Conservation (phyloP, 2,888 invertebrate genomes). For the Rutpela maculata region DNA sequence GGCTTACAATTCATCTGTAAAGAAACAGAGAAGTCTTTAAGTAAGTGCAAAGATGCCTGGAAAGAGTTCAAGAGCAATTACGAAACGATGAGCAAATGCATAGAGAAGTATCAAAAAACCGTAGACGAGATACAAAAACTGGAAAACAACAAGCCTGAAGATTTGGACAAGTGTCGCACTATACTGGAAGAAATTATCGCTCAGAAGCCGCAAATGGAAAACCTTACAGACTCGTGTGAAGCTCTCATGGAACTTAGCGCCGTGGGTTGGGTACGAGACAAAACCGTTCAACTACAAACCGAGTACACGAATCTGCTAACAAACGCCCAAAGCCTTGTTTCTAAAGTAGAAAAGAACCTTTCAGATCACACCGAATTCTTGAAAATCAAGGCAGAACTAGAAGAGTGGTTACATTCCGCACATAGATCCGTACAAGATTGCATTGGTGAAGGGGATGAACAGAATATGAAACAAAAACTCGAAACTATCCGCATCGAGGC, state of each 20-base stretch:
- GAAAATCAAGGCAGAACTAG: conserved; percentile 88
- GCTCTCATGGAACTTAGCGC: conserved; percentile 90
- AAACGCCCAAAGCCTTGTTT: conserved; percentile 87
- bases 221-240: conserved; percentile 91
- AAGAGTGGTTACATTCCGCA: conserved; percentile 88
- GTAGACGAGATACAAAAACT: conserved; percentile 79
- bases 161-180: conserved; percentile 84
- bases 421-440: conserved; percentile 90
- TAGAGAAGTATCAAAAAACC: conserved; percentile 82
- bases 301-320: conserved; percentile 87
- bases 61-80: conserved; percentile 85
- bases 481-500: conserved; percentile 83
- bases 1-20: conserved; percentile 84
- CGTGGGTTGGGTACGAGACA: conserved; percentile 89
- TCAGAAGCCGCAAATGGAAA: conserved; percentile 87
- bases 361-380: conserved; percentile 94
- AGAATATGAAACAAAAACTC: conserved; percentile 86
- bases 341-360: conserved; percentile 91
- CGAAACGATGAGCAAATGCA: conserved; percentile 84
- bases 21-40: conserved; percentile 85
- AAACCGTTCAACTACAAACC: conserved; percentile 89
- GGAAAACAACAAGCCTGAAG: conserved; percentile 85
- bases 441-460: conserved; percentile 86
- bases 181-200: conserved; percentile 85
- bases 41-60: conserved; percentile 88